Percentiles rank a stretch among this genome's conserved stretches.
Evolutionary conservation across 2,113 vertebrate species (phyloP).

Genomic region (Periophthalmodon schlosseri): DNA sequence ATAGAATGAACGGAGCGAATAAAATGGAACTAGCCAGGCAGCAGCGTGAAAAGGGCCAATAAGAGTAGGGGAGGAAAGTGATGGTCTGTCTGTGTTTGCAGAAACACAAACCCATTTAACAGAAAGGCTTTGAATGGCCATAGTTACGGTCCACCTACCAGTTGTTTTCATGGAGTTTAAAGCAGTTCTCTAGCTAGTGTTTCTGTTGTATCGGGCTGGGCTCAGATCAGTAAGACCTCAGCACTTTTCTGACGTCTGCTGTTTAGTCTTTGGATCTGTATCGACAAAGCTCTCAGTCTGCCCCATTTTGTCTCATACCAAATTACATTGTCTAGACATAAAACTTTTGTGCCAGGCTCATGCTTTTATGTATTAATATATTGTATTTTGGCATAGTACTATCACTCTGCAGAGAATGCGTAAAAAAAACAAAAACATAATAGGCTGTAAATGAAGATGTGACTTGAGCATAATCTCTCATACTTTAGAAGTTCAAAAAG

Average conservation of each 20-base stretch:
- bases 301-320: background rate
- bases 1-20: no score
- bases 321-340: background rate
- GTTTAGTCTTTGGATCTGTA: background rate
- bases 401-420: background rate
- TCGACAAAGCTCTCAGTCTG: background rate
- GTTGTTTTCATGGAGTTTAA: background rate
- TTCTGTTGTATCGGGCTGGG: background rate
- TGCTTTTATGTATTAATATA: background rate
- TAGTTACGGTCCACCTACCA: background rate
- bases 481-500: no score
- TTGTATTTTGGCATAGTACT: background rate
- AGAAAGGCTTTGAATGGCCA: no score
- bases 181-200: background rate
- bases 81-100: no score
- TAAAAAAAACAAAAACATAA: background rate
- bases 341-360: background rate
- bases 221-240: background rate
- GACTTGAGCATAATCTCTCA: background rate
- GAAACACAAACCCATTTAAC: no score
- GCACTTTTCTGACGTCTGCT: background rate
- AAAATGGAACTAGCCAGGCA: no score
- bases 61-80: no score
- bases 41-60: no score
- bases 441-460: background rate